Base-by-base conservation (phyloP, 2,888 invertebrate species). In the Caenorhabditis sp. region DNA sequence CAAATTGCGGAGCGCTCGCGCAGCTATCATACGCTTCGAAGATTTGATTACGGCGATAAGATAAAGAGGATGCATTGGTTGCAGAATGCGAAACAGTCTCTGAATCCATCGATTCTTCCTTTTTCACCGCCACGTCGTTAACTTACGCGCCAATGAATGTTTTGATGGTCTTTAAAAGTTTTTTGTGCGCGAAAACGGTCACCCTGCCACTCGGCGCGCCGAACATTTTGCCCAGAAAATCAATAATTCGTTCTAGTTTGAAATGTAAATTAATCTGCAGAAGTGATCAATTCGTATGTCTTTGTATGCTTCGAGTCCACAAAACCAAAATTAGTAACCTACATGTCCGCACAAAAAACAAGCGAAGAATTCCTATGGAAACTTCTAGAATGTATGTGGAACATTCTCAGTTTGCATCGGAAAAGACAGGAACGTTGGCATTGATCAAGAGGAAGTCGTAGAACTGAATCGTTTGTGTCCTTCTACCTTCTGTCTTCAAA, bases 11-110 rank as follows among this genome's bases (percentile, higher is more conserved):
- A 47, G 20, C 24, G 53, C 37, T 51, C 60, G 28, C 44, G 32
- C 51, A 24, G 15, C 35, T 32, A 56, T 56, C 53, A 44, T 40
- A 40, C 40, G 62, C 53, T 5, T 8, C 50, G 24, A 26, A 58
- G 61, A 64, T 64, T 72, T 64, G 53, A 37, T 64, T 64, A 47
- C 35, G 47, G 20, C n/a, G 56, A 72, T 64, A 64, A 72, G 58
- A 72, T 47, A 32, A 56, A 32, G 32, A 1, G 32, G 32, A 1
- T 18, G 28, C 5, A 71, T n/a, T 47, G n/a, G 26, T 71, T 55
- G 32, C 44, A 28, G 20, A 40, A 40, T 40, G 32, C 5, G 44
- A 50, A 37, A 50, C 55, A 51, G 40, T 26, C 8, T 15, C 47
- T 69, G 20, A 44, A 2, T 37, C 26, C n/a, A 70, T 70, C 51